A percentile compares a stretch with the other conserved stretches of the same genome.
These are phyloP conservation scores for Ochropacha duplaris DNA, from an alignment of 2,888 invertebrate genomes.

Conservation along the genomic window DNA sequence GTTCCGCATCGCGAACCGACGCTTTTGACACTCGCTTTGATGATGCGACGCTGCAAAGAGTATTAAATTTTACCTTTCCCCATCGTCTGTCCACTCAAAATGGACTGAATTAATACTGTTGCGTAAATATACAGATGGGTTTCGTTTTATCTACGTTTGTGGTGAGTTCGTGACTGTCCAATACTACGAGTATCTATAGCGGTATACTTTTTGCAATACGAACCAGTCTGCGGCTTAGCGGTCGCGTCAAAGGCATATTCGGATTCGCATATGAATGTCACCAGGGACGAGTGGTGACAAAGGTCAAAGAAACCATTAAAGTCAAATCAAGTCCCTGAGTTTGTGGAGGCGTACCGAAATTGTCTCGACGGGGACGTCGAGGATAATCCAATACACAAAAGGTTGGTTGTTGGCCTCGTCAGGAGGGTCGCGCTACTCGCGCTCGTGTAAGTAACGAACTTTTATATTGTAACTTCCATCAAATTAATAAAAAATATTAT, in stretches of 20 bases:
- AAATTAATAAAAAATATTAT: not conserved
- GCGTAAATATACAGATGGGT: slow-evolving; percentile 47
- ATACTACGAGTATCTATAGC: slow-evolving; percentile 14
- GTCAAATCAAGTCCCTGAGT: slow-evolving; percentile 49
- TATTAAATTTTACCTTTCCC: slow-evolving; percentile 71
- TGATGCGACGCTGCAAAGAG: slow-evolving; percentile 61
- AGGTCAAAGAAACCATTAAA: slow-evolving; percentile 72
- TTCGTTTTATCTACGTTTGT: slow-evolving; percentile 39
- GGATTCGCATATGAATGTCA: slow-evolving; percentile 57
- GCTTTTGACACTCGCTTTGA: slow-evolving; percentile 79
- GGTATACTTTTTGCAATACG: slow-evolving; percentile 19
- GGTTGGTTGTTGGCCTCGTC: slow-evolving; percentile 48
- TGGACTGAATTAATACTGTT: slow-evolving; percentile 62
- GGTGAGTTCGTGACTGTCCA: slow-evolving; percentile 21
- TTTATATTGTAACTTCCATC: slow-evolving; percentile 7
- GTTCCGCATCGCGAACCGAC: slow-evolving; percentile 67
- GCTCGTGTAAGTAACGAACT: slow-evolving; percentile 28
- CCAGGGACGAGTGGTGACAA: slow-evolving; percentile 51
- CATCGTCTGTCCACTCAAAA: slow-evolving; percentile 60
- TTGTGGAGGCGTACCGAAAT: slow-evolving; percentile 66
- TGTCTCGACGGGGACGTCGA: slow-evolving; percentile 60
- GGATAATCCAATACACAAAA: slow-evolving; percentile 64
- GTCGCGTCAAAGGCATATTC: slow-evolving; percentile 57
- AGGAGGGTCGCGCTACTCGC: slow-evolving; percentile 20
- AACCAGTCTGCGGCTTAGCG: slow-evolving; percentile 44